Evolutionary conservation across 2,888 invertebrate genomes (phyloP), one percentile per base, ranked within the genome.

Genomic region (Troides oblongomaculatus): DNA sequence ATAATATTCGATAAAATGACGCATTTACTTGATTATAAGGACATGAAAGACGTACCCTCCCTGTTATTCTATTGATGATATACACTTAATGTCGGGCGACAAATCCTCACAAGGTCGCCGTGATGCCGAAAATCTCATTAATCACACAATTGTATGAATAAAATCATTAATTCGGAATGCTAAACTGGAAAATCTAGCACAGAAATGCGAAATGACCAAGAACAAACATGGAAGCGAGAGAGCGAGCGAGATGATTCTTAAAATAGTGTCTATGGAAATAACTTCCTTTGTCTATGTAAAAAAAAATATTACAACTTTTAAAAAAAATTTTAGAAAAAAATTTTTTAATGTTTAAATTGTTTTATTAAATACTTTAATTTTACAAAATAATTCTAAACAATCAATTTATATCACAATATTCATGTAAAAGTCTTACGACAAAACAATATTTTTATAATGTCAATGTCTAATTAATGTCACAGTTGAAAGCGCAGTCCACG

Each of bases 191-290:
- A 90, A 88, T 88, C 84, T 90, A 90, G 85, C 86, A 87, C 88
- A 88, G 85, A 89, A 90, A 88, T 88, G 88, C 86, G 85, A 89
- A 92, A 89, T 89, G 87, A 91, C 89, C 88, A 90, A 91, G 93
- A 92, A 92, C 91, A 92, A 93, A 92, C 93, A 93, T 93, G 92
- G 93, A 92, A 89, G 91, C 88, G 84, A 87, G 86, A 86, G 87
- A 87, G 86, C 84, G 83, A 87, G 84, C 85, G 78, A 87, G 88
- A 89, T 81, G 85, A 86, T 86, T 86, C 82, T 83, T 79, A 78
- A 82, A 83, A 83, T 64, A 65, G 65, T 71, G 68, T 71, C 72
- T 72, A 73, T 73, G 72, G 67, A 61, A 60, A 67, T 66, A 63
- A 59, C 70, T 70, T 61, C 62, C 63, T 69, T 74, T 80, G 78